These are phyloP conservation scores for Carposina sasakii DNA, from an alignment of 1,140 invertebrate genomes.

Conservation along the genomic window DNA sequence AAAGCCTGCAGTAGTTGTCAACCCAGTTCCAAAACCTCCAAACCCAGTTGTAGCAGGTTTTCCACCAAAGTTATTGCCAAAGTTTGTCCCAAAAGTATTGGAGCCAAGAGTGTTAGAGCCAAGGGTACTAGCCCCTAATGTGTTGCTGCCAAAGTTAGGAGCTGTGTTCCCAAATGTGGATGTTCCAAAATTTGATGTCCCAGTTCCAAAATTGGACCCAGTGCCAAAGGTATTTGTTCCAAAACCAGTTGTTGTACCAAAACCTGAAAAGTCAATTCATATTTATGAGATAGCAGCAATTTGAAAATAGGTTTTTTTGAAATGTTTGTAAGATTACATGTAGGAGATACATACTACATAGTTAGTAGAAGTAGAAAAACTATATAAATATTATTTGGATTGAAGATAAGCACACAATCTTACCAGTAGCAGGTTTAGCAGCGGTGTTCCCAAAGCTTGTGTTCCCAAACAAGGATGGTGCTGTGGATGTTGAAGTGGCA, in stretches of 20 bases:
- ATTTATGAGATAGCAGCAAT: too few species aligned
- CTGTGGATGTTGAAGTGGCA: constrained; percentile 42
- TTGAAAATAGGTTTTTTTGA: too few species aligned
- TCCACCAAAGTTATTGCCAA: constrained; percentile 61
- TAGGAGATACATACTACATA: too few species aligned
- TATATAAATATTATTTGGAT: not conserved
- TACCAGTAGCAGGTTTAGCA: constrained; percentile 59
- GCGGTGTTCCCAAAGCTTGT: constrained; percentile 62
- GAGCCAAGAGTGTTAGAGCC: constrained; percentile 41
- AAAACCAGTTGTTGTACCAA: constrained; percentile 53
- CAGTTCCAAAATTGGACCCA: constrained; percentile 37
- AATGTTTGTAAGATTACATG: too few species aligned
- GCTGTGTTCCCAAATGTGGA: constrained; percentile 43
- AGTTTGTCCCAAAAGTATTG: constrained; percentile 41
- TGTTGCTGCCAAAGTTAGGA: constrained; percentile 22
- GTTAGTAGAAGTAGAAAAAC: too few species aligned
- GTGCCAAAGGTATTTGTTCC: constrained; percentile 39
- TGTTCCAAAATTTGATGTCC: too few species aligned
- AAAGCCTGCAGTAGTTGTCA: constrained; percentile 40
- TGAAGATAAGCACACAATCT: not conserved
- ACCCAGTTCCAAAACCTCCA: constrained; percentile 66
- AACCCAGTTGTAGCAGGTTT: constrained; percentile 68
- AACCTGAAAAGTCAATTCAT: constrained; percentile 41
- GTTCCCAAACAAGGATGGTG: constrained; percentile 67
- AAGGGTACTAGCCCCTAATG: constrained; percentile 48